Conservation (phyloP, 2,888 invertebrate genomes). For the Drosophila tanythrix region DNA sequence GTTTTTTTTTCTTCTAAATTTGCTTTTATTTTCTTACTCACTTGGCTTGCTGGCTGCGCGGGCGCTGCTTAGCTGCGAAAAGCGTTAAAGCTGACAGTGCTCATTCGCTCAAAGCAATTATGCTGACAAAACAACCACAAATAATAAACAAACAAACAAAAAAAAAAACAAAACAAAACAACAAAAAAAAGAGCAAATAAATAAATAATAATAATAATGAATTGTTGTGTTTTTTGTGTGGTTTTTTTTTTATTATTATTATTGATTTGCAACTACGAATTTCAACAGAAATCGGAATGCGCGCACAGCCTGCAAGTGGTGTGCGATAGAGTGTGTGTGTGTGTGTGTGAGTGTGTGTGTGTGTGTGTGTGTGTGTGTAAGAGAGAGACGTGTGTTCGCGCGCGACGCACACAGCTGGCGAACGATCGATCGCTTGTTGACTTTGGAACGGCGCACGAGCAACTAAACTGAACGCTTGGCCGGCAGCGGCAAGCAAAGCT, state of each 20-base stretch:
- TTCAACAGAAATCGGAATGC: slow-evolving; percentile 31
- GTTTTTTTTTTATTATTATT: not conserved
- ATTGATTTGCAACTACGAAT: slow-evolving; percentile 17
- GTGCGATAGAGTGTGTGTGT: not conserved
- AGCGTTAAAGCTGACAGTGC: slow-evolving; percentile 7
- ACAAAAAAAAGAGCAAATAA: not conserved
- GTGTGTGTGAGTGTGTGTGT: not conserved
- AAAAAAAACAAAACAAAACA: slow-evolving; percentile 6
- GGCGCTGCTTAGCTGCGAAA: slow-evolving; percentile 19
- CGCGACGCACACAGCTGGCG: slow-evolving; percentile 18
- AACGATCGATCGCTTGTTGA: slow-evolving; percentile 66
- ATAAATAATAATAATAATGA: slow-evolving; percentile 27
- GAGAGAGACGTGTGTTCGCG: slow-evolving; percentile 17
- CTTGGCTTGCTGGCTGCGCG: slow-evolving; percentile 27
- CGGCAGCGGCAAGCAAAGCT: slow-evolving; percentile 69
- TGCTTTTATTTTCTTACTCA: slow-evolving; percentile 24
- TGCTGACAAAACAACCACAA: slow-evolving; percentile 25
- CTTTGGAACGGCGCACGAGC: slow-evolving; percentile 79
- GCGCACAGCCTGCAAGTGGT: slow-evolving; percentile 9
- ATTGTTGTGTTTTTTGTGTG: not conserved
- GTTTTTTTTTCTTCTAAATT: not conserved
- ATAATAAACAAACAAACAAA: slow-evolving; percentile 12
- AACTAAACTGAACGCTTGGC: slow-evolving; percentile 57
- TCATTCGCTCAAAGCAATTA: slow-evolving; percentile 38
- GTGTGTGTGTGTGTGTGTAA: slow-evolving; percentile 7